A percentile compares a stretch with the other conserved stretches of the same genome.
These are phyloP conservation scores for Antheraea mylitta DNA, from an alignment of 1,140 invertebrate species.

Conservation along the genomic window DNA sequence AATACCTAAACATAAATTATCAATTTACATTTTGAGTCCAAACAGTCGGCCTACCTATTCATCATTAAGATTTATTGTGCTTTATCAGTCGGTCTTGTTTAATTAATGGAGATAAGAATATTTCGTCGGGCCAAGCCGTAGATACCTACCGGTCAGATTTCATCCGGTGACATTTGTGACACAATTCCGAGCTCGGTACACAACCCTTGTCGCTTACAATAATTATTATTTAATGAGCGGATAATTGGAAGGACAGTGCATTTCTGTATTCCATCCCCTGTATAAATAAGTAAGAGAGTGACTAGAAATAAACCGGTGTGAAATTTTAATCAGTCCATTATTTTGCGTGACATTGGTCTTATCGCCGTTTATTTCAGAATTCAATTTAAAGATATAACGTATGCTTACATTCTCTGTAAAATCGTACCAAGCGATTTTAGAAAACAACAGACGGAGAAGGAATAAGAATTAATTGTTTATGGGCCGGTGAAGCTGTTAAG, in stretches of 20 bases:
- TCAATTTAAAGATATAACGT: background rate
- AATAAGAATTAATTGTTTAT: no score
- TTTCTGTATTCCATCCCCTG: background rate
- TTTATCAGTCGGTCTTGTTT: constrained; percentile 72
- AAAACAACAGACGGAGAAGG: no score
- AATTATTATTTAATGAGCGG: background rate
- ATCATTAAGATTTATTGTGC: constrained; percentile 76
- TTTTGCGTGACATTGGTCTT: background rate
- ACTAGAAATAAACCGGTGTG: background rate
- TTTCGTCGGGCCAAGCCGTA: constrained; percentile 27
- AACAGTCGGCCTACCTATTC: constrained; percentile 62
- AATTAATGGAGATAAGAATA: constrained; percentile 56
- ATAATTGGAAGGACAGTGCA: background rate
- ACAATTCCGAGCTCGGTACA: background rate
- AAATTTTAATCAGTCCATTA: background rate
- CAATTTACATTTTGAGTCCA: constrained; percentile 71
- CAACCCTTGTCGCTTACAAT: constrained; percentile 12
- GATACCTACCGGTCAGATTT: constrained; percentile 22
- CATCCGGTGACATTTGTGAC: constrained; percentile 22
- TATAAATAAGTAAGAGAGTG: background rate
- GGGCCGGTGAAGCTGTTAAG: no score
- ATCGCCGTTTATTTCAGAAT: background rate
- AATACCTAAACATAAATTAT: constrained; percentile 56
- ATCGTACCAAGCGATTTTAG: background rate
- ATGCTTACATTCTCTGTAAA: background rate